Base-by-base conservation (phyloP, 2,113 vertebrate genomes). In the Apaloderma vittatum region DNA sequence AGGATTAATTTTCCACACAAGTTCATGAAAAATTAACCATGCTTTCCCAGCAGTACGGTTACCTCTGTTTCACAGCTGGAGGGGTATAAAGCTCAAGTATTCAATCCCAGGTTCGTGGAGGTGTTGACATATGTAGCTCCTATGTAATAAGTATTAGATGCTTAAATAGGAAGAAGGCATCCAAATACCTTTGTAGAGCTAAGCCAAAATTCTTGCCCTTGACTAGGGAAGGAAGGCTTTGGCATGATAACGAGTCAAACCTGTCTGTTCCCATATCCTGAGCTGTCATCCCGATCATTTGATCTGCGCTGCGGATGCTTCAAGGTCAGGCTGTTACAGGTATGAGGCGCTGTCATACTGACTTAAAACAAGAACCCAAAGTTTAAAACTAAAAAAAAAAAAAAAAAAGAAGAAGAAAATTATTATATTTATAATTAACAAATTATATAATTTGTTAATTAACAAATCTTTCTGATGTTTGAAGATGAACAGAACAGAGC, bases 281-380 rank as follows among this genome's bases (percentile, higher is more conserved):
- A 80, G 21, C 49, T 63, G 15, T 57, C 58, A 54, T 29, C 45
- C 30, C 3, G 1, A 19, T 36, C n/a, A 19, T 49, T 77, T 2
- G 0, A 12, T 48, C n/a, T 43, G 3, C 11, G 22, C 29, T 48
- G 5, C 4, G 20, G 30, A 19, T 0, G 5, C 45, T 12, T 36
- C 24, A n/a, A 65, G 24, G 29, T 51, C 63, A 77, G 54, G 18
- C 29, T 24, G 1, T 40, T 46, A 40, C 20, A 26, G 29, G 6
- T 27, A 17, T 14, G 52, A 71, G 46, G 51, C 20, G 12, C 30
- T 20, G 59, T 59, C 61, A 67, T 11, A 32, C 12, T 62, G 32
- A 22, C 21, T 81, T 16, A 21, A 9, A 58, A 19, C 6, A 36
- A 13, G 22, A 49, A 11, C 22, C 27, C 21, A 61, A 16, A 49